Percentiles rank a stretch among this genome's conserved stretches.
These are phyloP conservation scores for Myotis planiceps DNA, from an alignment of 2,797 vertebrate genomes.

Conservation along the genomic window DNA sequence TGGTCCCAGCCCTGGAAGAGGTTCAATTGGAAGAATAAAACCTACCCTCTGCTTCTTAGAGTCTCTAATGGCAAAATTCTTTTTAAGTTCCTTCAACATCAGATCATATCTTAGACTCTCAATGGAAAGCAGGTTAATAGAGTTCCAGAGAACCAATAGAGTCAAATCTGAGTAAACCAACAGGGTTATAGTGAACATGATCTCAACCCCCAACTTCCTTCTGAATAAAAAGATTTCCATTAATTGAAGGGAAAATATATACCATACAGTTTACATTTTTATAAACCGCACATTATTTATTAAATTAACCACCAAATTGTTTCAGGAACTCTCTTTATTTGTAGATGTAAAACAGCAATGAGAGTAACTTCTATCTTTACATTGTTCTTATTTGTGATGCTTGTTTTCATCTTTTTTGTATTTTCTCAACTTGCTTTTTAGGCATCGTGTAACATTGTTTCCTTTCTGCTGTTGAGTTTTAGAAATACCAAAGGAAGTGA, in stretches of 20 bases:
- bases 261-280: not conserved
- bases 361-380: not conserved
- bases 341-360: not conserved
- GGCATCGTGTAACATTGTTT: not conserved
- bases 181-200: not conserved
- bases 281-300: not conserved
- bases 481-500: conserved; percentile 34
- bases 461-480: conserved; percentile 9
- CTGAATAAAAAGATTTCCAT: conserved; percentile 8
- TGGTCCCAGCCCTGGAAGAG: not conserved
- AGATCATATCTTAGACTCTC: conserved; percentile 22
- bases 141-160: not conserved
- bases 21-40: not conserved
- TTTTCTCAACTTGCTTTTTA: not conserved
- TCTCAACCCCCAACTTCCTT: not conserved
- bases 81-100: conserved; percentile 1
- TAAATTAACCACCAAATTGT: not conserved
- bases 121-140: not conserved
- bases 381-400: not conserved
- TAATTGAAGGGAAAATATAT: not conserved
- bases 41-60: not conserved
- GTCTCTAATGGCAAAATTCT: conserved; percentile 3
- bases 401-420: conserved; percentile 42
- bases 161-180: not conserved
- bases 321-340: not conserved